Evolutionary conservation across 2,888 invertebrate species (phyloP).

Genomic region (Acronicta leporina): DNA sequence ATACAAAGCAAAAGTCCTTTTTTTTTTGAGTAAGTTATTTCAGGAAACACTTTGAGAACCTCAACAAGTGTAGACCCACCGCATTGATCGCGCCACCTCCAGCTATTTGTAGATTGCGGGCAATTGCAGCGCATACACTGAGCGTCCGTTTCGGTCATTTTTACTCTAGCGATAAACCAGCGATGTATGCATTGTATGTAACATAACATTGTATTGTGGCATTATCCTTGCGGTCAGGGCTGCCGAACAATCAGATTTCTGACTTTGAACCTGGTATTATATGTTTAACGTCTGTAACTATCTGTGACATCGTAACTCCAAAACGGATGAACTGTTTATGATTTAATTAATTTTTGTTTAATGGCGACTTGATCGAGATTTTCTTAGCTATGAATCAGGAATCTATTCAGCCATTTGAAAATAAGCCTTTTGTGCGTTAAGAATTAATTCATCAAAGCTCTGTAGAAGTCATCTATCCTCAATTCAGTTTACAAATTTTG

Average conservation of each 20-base stretch:
- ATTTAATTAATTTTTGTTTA: too few species aligned
- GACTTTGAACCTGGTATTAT: not conserved
- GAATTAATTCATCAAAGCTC: too few species aligned
- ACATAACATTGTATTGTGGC: conserved; percentile 25
- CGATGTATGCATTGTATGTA: conserved; percentile 37
- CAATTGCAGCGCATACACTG: conserved; percentile 52
- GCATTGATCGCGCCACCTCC: conserved; percentile 54
- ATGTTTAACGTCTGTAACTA: too few species aligned
- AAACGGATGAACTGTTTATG: too few species aligned
- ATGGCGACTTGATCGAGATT: too few species aligned
- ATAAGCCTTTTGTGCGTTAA: too few species aligned
- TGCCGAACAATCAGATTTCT: conserved; percentile 1
- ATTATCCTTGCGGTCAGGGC: conserved; percentile 28
- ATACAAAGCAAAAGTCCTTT: not conserved
- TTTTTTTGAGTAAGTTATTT: not conserved
- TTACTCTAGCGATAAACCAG: conserved; percentile 8
- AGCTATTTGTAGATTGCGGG: conserved; percentile 54
- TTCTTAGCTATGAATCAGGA: too few species aligned
- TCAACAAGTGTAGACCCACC: conserved; percentile 57
- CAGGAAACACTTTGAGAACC: conserved; percentile 38
- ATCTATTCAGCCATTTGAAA: too few species aligned
- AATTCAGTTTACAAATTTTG: too few species aligned
- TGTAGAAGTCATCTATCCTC: too few species aligned
- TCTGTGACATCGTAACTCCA: too few species aligned
- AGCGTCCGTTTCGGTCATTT: conserved; percentile 22